Conservation (phyloP, 2,113 vertebrate species). For the Megaceryle maxima region DNA sequence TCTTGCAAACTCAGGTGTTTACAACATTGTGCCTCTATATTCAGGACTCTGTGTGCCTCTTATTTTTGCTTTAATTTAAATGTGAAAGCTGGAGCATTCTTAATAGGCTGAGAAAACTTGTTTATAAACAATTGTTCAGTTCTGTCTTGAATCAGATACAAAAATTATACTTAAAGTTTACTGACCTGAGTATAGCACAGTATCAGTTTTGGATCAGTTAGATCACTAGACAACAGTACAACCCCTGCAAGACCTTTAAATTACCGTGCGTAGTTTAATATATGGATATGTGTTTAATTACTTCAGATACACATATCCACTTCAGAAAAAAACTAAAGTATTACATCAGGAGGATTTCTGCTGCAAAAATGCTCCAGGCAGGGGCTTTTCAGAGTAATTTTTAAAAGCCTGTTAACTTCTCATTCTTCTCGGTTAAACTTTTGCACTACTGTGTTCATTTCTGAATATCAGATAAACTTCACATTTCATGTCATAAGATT, state of each 20-base stretch:
- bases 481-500: background rate
- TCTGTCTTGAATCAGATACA: background rate
- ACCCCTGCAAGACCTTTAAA: background rate
- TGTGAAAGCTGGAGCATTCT: background rate
- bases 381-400: background rate
- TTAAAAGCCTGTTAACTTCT: background rate
- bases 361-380: background rate
- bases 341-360: background rate
- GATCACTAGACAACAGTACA: background rate
- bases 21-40: background rate
- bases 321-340: background rate
- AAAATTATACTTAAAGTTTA: background rate
- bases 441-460: background rate
- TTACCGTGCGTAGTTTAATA: background rate
- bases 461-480: background rate
- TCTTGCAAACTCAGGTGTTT: background rate
- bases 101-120: background rate
- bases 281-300: background rate
- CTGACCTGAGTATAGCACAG: background rate
- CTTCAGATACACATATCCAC: background rate
- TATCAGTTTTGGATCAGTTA: background rate
- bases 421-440: background rate
- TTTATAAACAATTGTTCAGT: background rate
- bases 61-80: background rate
- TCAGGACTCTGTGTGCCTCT: background rate